Percentiles rank a stretch among this genome's conserved stretches.
These are phyloP conservation scores for Noctua janthina DNA, from an alignment of 2,888 invertebrate genomes.

Conservation along the genomic window DNA sequence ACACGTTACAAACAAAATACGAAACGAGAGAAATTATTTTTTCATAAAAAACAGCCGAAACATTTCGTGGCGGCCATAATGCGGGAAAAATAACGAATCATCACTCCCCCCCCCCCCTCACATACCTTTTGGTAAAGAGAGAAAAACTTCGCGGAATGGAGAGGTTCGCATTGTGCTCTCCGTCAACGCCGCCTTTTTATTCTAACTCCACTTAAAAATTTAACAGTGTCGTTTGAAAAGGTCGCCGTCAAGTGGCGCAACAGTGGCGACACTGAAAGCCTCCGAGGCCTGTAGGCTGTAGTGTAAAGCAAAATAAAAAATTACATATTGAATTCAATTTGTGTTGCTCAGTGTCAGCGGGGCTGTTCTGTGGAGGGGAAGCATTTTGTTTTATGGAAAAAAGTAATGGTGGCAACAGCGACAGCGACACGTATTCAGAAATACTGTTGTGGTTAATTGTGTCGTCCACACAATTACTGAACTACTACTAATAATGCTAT, in stretches of 20 bases:
- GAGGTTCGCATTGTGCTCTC: slow-evolving; percentile 56
- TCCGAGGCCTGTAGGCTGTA: neutral
- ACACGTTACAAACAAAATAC: slow-evolving; percentile 42
- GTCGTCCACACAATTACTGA: neutral
- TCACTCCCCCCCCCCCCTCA: slow-evolving; percentile 44
- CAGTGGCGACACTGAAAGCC: slow-evolving; percentile 64
- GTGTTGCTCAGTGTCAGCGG: slow-evolving; percentile 41
- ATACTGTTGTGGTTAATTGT: slow-evolving; percentile 3
- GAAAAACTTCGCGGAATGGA: slow-evolving; percentile 59
- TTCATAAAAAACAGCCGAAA: slow-evolving; percentile 60
- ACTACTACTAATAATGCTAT: slow-evolving; percentile 5
- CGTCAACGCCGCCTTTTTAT: slow-evolving; percentile 63
- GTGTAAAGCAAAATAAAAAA: slow-evolving; percentile 60
- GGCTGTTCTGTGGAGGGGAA: neutral
- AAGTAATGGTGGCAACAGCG: slow-evolving; percentile 6
- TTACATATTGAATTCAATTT: slow-evolving; percentile 67
- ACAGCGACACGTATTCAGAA: slow-evolving; percentile 12
- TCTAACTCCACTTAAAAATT: slow-evolving; percentile 67
- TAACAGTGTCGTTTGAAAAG: slow-evolving; percentile 67
- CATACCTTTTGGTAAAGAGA: slow-evolving; percentile 64
- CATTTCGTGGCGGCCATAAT: slow-evolving; percentile 61
- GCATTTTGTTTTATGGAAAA: slow-evolving; percentile 22
- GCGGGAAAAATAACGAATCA: slow-evolving; percentile 67
- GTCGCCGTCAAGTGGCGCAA: slow-evolving; percentile 63
- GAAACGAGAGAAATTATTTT: slow-evolving; percentile 55